Evolutionary conservation across 2,888 invertebrate species (phyloP).

Genomic region (Microctonus aethiopoides): DNA sequence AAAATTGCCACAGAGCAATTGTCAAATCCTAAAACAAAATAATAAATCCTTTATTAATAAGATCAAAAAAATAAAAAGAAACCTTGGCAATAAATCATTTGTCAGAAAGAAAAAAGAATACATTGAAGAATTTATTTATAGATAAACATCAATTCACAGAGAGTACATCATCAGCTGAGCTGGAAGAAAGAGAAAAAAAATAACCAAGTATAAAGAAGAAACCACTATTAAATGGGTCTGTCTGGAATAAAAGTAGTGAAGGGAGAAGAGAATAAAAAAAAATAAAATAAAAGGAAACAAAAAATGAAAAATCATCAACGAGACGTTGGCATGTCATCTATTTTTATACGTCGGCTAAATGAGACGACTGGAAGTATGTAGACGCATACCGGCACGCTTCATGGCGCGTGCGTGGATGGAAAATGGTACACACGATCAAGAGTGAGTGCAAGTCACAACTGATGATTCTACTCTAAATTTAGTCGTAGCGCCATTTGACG

Average conservation of each 20-base stretch:
- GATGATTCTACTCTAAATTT: slow-evolving; percentile 47
- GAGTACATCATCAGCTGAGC: too few relatives aligned
- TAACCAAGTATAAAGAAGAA: slow-evolving; percentile 12
- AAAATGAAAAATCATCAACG: slow-evolving; percentile 7
- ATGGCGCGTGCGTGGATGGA: slow-evolving; percentile 31
- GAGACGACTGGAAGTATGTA: slow-evolving; percentile 15
- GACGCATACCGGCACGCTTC: slow-evolving; percentile 34
- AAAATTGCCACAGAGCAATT: slow-evolving; percentile 69
- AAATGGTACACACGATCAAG: neutral
- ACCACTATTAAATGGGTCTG: neutral
- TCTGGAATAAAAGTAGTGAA: slow-evolving; percentile 1
- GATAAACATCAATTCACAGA: slow-evolving; percentile 21
- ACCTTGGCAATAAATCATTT: slow-evolving; percentile 19
- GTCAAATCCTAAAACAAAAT: slow-evolving; percentile 74
- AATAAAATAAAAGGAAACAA: slow-evolving; percentile 5
- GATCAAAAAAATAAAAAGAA: too few relatives aligned
- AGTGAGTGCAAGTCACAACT: slow-evolving; percentile 6
- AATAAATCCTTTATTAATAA: slow-evolving; percentile 4
- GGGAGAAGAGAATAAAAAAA: slow-evolving; percentile 9
- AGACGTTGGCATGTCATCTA: slow-evolving; percentile 8
- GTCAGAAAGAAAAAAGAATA: neutral
- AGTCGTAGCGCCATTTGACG: slow-evolving; percentile 32
- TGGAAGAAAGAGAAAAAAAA: neutral
- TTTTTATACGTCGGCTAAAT: neutral
- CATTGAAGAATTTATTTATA: slow-evolving; percentile 4